phyloP scores from a whole-genome alignment of 1,140 invertebrate genomes.

The Drosophila murphyi region DNA sequence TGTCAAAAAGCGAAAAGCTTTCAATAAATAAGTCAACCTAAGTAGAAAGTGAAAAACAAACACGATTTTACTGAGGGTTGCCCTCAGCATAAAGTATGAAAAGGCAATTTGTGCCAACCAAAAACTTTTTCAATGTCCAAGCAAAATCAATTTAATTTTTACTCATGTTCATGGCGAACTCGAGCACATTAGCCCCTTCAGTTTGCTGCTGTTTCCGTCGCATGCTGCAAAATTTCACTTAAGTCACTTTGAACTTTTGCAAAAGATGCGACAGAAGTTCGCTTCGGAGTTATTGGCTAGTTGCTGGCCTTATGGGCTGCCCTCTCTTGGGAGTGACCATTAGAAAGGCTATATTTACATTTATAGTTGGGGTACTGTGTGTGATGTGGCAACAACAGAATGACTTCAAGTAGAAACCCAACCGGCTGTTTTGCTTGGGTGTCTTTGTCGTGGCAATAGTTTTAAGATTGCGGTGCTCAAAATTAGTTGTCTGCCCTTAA shows the following conservation, averaged over 20 bases:
- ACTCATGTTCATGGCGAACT: slow-evolving; percentile 62
- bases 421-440: neutral
- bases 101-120: slow-evolving; percentile 34
- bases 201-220: slow-evolving; percentile 24
- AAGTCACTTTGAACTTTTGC: slow-evolving; percentile 75
- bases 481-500: too few relatives aligned
- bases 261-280: slow-evolving; percentile 66
- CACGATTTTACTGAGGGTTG: slow-evolving; percentile 15
- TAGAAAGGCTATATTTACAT: slow-evolving; percentile 73
- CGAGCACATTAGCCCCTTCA: slow-evolving; percentile 10
- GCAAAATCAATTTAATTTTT: slow-evolving; percentile 81
- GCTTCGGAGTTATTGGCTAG: slow-evolving; percentile 57
- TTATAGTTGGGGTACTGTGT: slow-evolving; percentile 33
- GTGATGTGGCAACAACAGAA: slow-evolving; percentile 46
- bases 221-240: slow-evolving; percentile 75
- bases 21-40: neutral
- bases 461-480: too few relatives aligned
- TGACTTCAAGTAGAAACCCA: slow-evolving; percentile 3
- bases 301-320: slow-evolving; percentile 38
- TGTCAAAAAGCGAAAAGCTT: neutral
- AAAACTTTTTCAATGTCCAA: slow-evolving; percentile 59
- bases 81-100: slow-evolving; percentile 46
- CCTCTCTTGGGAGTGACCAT: slow-evolving; percentile 57
- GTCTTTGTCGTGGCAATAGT: too few relatives aligned
- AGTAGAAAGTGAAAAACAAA: slow-evolving; percentile 6